phyloP scores from a whole-genome alignment of 2,888 invertebrate genomes.

The Exocentrus adspersus region DNA sequence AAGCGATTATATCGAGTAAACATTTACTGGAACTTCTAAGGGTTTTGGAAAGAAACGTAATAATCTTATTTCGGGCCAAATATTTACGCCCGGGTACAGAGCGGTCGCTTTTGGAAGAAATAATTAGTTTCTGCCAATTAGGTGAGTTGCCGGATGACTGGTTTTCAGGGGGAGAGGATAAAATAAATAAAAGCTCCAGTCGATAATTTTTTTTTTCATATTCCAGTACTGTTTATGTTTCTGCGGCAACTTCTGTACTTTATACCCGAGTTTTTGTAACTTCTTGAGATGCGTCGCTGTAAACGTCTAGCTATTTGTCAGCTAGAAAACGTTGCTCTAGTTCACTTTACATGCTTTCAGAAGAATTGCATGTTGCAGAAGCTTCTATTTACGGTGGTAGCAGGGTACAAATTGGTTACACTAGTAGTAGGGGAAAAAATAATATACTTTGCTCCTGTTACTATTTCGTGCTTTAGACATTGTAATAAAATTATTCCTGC shows the following conservation, averaged over 20 bases:
- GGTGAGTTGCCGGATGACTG: neutral
- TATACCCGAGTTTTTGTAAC: neutral
- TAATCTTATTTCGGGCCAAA: slow-evolving; percentile 21
- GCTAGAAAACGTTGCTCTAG: no score
- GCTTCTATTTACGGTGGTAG: no score
- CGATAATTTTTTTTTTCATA: no score
- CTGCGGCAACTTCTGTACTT: neutral
- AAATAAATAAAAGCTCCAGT: no score
- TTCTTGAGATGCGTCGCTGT: neutral
- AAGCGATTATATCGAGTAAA: slow-evolving; percentile 19
- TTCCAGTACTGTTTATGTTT: neutral
- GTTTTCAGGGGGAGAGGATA: neutral
- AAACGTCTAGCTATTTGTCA: no score
- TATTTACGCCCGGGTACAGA: slow-evolving; percentile 18
- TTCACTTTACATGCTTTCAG: no score
- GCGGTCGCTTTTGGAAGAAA: slow-evolving; percentile 2
- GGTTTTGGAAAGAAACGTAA: slow-evolving; percentile 18
- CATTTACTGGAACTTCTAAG: slow-evolving; percentile 16
- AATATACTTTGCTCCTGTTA: no score
- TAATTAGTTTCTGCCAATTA: slow-evolving; percentile 16
- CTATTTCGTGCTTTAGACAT: no score
- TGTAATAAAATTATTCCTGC: no score
- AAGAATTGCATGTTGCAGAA: no score
- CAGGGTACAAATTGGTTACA: no score
- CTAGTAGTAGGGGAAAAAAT: no score